Percentiles rank a stretch among this genome's conserved stretches.
Evolutionary conservation across 2,797 vertebrate species (phyloP).

Genomic region (Botia almorhae): DNA sequence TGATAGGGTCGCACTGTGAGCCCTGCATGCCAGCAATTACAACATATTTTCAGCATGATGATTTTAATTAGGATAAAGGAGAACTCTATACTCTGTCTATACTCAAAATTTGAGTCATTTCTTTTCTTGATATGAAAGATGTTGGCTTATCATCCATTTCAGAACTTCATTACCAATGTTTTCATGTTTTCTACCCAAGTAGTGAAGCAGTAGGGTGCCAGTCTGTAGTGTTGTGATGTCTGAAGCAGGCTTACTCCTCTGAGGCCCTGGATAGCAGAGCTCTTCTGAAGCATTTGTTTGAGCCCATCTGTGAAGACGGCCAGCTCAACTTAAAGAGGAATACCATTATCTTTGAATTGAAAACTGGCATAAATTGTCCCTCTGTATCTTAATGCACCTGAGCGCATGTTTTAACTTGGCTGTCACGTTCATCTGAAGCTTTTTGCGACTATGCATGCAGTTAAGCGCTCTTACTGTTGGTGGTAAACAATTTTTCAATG

Average conservation of each 20-base stretch:
- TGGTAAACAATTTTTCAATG: not conserved
- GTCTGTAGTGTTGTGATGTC: conserved; percentile 36
- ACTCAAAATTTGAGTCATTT: not conserved
- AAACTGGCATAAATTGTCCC: conserved; percentile 5
- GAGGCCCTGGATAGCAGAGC: conserved; percentile 26
- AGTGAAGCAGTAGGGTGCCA: conserved; percentile 33
- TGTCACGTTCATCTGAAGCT: not conserved
- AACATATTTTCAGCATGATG: not conserved
- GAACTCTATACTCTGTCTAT: no score
- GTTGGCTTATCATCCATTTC: conserved; percentile 34
- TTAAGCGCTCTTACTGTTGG: not conserved
- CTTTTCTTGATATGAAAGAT: conserved; percentile 16
- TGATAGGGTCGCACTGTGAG: not conserved
- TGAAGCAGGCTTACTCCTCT: conserved; percentile 21
- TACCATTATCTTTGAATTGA: not conserved
- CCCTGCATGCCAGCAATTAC: not conserved
- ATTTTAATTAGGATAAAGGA: not conserved
- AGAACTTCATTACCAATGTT: conserved; percentile 36
- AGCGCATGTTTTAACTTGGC: conserved; percentile 10
- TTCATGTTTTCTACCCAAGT: conserved; percentile 26
- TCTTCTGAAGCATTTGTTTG: conserved; percentile 33
- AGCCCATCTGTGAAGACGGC: conserved; percentile 11
- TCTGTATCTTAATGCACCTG: not conserved
- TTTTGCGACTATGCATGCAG: not conserved
- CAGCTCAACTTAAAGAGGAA: conserved; percentile 2